Evolutionary conservation across 2,888 invertebrate genomes (phyloP), one percentile per base, ranked within the genome.

Genomic region (Trimorus sp.): DNA sequence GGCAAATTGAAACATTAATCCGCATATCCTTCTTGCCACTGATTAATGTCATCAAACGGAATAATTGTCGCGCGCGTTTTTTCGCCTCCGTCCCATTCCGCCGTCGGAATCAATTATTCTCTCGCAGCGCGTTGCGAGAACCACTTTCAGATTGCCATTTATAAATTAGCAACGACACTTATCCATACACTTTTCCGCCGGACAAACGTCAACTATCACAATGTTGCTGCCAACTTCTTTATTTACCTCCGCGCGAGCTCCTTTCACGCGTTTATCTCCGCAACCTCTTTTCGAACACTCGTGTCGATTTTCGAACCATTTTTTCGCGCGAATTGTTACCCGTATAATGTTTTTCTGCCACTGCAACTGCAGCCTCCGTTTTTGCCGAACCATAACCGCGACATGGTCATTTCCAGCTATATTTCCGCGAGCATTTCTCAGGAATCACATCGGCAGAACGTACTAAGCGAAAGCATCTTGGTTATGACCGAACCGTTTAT

Each of bases 1-100:
- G 82, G 81, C 79, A 82, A 84, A 86, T 86, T 85, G 84, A 85
- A 86, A 85, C 82, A 82, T 85, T 83, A 78, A 85, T 83, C 84
- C 85, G 79, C 79, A 74, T 69, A 81, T 69, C 78, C 77, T 65
- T 80, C 78, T 75, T 71, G 8, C 53, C 78, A 60, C 73, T 84
- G 85, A 86, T 86, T 85, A 85, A 84, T 84, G 83, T 71, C 79
- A 69, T 84, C 80, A 79, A 82, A 83, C 76, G 68, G 66, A 79
- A 84, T 83, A 84, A 73, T 78, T 79, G 79, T 68, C 54, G 70
- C 63, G 56, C 65, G n/a, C 38, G 58, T 62, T 68, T 75, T 53
- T 58, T 63, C 54, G 37, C 26, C 26, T 58, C 40, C 7, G 38
- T 73, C 75, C 78, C 81, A 59, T 80, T 54, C 42, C 9, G 16